Conservation (phyloP, 2,888 invertebrate genomes). For the Agrochola lychnidis region DNA sequence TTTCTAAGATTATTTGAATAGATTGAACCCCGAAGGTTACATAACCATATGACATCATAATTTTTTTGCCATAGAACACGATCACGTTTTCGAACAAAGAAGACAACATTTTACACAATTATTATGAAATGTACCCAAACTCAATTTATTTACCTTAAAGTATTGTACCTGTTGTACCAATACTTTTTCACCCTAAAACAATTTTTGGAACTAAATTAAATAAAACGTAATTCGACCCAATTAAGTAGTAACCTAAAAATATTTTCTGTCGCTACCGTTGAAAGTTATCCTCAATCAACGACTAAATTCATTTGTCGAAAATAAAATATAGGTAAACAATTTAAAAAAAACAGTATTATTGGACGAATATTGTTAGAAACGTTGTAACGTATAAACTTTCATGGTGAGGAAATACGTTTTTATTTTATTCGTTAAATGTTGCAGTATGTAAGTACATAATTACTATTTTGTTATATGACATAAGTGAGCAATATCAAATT, state of each 20-base stretch:
- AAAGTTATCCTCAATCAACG: slow-evolving; percentile 46
- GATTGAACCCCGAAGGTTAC: neutral
- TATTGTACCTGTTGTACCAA: neutral
- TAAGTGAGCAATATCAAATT: neutral
- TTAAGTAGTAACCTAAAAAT: slow-evolving; percentile 30
- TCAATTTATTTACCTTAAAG: neutral
- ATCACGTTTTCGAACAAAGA: neutral
- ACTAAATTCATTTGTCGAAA: slow-evolving; percentile 28
- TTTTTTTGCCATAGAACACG: neutral
- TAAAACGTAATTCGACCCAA: slow-evolving; percentile 35
- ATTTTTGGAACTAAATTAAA: slow-evolving; percentile 8
- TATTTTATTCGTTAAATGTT: neutral
- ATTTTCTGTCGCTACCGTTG: slow-evolving; percentile 24
- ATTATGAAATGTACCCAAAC: neutral
- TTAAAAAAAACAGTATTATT: neutral
- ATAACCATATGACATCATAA: neutral
- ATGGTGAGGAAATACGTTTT: neutral
- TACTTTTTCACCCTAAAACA: neutral
- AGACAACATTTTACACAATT: neutral
- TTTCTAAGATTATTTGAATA: neutral
- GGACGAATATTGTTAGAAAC: neutral
- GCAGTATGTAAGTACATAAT: neutral
- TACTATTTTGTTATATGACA: neutral
- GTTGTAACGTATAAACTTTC: too few species aligned
- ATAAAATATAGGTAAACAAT: slow-evolving; percentile 1